Conservation (phyloP, 2,113 vertebrate genomes). For the Pterocles orientalis region DNA sequence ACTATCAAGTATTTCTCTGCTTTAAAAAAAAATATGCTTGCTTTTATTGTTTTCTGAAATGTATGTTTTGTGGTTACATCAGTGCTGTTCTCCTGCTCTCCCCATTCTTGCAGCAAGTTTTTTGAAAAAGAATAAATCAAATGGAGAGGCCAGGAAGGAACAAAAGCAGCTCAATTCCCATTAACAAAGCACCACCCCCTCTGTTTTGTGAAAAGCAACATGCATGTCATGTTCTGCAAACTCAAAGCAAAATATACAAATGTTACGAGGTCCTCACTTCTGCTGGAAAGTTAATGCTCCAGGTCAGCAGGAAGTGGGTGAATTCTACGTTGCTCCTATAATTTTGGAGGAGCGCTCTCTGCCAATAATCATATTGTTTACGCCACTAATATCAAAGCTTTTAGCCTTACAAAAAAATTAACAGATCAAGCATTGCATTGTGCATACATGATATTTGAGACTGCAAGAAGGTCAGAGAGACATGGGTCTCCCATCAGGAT, state of each 20-base stretch:
- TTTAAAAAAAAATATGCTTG: neutral
- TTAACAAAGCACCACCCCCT: neutral
- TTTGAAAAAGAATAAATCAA: neutral
- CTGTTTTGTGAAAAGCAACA: neutral
- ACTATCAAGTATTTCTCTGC: neutral
- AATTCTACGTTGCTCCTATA: neutral
- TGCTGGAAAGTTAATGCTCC: neutral
- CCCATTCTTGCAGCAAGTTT: neutral
- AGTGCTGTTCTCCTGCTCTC: neutral
- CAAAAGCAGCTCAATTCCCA: neutral
- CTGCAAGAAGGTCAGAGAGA: neutral
- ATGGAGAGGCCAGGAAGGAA: neutral
- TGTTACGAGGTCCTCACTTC: neutral
- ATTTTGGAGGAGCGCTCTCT: neutral
- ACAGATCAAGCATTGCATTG: neutral
- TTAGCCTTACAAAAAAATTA: neutral
- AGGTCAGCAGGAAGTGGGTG: neutral
- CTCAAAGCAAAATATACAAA: neutral
- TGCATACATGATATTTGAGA: neutral
- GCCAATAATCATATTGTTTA: neutral
- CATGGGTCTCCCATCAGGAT: neutral
- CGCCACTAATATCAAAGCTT: neutral
- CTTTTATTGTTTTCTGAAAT: slow-evolving; percentile 1
- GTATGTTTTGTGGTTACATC: neutral
- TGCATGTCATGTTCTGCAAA: neutral